Conservation (phyloP, 2,113 vertebrate genomes). For the Carlito syrichta region DNA sequence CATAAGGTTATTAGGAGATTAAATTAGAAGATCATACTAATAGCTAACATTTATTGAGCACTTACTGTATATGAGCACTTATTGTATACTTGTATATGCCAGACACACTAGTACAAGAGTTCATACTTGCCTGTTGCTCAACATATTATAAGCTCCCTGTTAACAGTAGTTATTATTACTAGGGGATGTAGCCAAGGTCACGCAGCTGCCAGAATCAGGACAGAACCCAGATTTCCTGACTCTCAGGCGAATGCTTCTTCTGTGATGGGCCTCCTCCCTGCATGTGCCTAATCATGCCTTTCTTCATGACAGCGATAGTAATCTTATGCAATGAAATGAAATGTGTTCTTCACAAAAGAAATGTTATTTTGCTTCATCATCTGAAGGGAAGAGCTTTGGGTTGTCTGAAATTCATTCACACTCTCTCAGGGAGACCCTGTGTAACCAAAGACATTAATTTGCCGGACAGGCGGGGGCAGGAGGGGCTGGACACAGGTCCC, state of each 20-base stretch:
- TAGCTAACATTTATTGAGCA: neutral
- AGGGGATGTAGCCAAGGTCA: neutral
- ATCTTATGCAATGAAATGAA: neutral
- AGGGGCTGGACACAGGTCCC: slow-evolving; percentile 37
- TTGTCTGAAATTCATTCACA: slow-evolving; percentile 45
- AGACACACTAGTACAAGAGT: neutral
- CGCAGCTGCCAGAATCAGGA: neutral
- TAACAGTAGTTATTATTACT: neutral
- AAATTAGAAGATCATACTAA: neutral
- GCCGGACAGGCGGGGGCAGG: slow-evolving; percentile 47
- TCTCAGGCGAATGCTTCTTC: neutral
- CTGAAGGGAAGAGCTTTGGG: neutral
- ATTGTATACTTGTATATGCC: neutral
- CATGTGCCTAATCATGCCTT: neutral
- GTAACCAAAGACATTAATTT: slow-evolving; percentile 64
- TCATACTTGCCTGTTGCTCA: neutral
- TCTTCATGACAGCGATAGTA: neutral
- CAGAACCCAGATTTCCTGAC: neutral
- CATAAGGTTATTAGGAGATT: neutral
- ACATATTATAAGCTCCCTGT: neutral
- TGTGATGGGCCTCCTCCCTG: neutral
- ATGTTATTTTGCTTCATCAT: slow-evolving; percentile 12
- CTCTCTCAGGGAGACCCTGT: slow-evolving; percentile 5
- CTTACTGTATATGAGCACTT: neutral
- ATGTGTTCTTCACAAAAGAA: neutral